Conservation (phyloP, 1,140 invertebrate genomes). For the Drosophila ficusphila region DNA sequence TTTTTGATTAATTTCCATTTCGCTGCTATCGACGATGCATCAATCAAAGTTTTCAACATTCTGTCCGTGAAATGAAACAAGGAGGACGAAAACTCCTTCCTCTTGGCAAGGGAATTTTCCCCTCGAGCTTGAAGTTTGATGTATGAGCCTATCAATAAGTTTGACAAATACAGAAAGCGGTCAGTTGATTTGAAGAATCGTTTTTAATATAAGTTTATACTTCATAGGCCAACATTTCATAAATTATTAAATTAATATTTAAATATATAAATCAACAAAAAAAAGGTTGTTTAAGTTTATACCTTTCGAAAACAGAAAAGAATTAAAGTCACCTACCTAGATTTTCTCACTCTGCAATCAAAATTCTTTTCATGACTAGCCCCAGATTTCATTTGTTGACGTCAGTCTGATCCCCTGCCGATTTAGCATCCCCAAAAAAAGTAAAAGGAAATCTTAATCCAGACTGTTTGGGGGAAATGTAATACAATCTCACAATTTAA, state of each 20-base stretch:
- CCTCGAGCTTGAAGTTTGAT: slow-evolving; percentile 9
- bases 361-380: not conserved
- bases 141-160: slow-evolving; percentile 45
- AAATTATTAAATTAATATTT: not conserved
- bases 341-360: not conserved
- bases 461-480: slow-evolving; percentile 39
- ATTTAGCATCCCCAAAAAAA: slow-evolving; percentile 16
- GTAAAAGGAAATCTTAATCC: slow-evolving; percentile 44
- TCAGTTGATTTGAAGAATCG: slow-evolving; percentile 19
- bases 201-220: not conserved
- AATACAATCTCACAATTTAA: slow-evolving; percentile 67
- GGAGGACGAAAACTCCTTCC: slow-evolving; percentile 1
- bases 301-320: not conserved
- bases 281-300: no score
- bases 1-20: slow-evolving; percentile 56
- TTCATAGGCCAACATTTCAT: no score
- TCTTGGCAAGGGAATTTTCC: not conserved
- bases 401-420: slow-evolving; percentile 13
- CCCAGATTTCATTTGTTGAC: slow-evolving; percentile 23
- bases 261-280: not conserved
- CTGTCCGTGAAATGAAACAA: slow-evolving; percentile 38
- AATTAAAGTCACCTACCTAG: not conserved
- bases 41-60: slow-evolving; percentile 61
- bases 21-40: slow-evolving; percentile 52
- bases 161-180: slow-evolving; percentile 34